Evolutionary conservation across 2,888 invertebrate genomes (phyloP).

Genomic region (Galerucella nymphaeae): DNA sequence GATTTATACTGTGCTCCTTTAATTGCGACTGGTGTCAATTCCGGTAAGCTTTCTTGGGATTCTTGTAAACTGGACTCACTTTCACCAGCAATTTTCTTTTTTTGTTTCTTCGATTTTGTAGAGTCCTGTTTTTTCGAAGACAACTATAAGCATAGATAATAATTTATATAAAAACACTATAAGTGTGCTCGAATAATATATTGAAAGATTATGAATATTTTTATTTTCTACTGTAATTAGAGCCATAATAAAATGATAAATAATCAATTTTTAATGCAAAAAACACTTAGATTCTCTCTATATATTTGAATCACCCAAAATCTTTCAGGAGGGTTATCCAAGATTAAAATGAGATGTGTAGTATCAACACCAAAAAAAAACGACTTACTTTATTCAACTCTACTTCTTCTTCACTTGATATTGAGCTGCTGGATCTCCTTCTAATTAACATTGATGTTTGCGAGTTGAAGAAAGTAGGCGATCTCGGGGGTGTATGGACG

Average conservation of each 20-base stretch:
- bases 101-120: conserved; percentile 41
- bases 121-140: conserved; percentile 35
- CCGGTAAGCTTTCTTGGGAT: conserved; percentile 8
- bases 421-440: conserved; percentile 85
- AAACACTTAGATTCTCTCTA: no score
- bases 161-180: no score
- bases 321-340: no score
- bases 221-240: no score
- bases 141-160: neutral
- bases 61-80: conserved; percentile 15
- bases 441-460: conserved; percentile 81
- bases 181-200: no score
- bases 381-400: conserved; percentile 3
- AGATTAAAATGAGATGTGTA: no score
- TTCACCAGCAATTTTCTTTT: conserved; percentile 23
- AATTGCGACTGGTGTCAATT: conserved; percentile 30
- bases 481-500: conserved; percentile 66
- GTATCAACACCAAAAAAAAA: no score
- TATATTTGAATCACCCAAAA: no score
- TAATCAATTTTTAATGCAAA: no score
- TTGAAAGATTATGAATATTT: no score
- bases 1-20: conserved; percentile 47
- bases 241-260: no score
- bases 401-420: conserved; percentile 67
- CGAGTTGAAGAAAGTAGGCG: conserved; percentile 72